These are phyloP conservation scores for Kryptopterus vitreolus DNA, from an alignment of 2,797 vertebrate species.

Conservation along the genomic window DNA sequence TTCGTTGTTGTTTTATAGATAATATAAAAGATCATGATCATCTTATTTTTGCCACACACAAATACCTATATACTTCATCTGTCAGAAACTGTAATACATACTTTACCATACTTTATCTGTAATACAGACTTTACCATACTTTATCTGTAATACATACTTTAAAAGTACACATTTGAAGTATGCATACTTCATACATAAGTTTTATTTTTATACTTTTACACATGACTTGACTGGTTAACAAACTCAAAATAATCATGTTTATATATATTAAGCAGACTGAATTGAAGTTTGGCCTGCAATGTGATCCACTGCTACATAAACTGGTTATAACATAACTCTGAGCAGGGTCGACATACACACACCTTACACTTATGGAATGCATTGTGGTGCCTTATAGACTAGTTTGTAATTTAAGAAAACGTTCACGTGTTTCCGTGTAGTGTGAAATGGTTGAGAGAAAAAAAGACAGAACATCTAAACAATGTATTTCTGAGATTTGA, in stretches of 20 bases:
- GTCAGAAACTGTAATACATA: background rate
- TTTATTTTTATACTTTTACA: too few species aligned
- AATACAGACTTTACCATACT: too few species aligned
- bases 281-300: background rate
- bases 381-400: too few species aligned
- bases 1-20: too few species aligned
- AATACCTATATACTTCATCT: background rate
- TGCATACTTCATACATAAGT: too few species aligned
- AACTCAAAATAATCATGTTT: background rate
- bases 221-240: background rate
- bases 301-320: background rate
- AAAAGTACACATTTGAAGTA: too few species aligned
- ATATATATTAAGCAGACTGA: background rate
- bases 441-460: background rate
- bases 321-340: background rate
- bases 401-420: background rate
- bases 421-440: background rate
- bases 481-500: background rate
- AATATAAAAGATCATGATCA: too few species aligned
- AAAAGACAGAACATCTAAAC: background rate
- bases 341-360: background rate
- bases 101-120: too few species aligned
- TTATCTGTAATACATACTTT: too few species aligned
- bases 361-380: background rate
- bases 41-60: background rate